Evolutionary conservation across 2,888 invertebrate species (phyloP).

Genomic region (Epinotia bilunana): DNA sequence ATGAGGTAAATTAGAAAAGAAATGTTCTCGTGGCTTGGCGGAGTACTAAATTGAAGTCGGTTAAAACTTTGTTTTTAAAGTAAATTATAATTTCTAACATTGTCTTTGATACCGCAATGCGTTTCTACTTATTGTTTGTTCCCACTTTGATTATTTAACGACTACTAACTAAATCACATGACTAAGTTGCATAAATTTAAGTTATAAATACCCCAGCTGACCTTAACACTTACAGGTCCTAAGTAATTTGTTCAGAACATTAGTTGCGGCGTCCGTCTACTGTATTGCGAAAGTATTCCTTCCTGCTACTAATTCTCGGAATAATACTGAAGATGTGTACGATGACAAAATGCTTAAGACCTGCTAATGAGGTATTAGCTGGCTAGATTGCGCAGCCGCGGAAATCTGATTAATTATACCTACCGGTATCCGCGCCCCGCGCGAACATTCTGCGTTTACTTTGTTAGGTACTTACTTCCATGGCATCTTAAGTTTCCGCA

Average conservation of each 20-base stretch:
- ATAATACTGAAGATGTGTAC: neutral
- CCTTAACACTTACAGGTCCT: neutral
- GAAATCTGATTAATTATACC: slow-evolving; percentile 5
- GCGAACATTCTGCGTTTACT: slow-evolving; percentile 2
- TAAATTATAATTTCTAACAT: no score
- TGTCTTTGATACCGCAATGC: no score
- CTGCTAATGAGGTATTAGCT: slow-evolving; percentile 7
- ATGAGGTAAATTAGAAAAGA: no score
- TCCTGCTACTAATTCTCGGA: slow-evolving; percentile 9
- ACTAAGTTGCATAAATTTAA: neutral
- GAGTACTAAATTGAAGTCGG: no score
- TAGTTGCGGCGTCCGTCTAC: neutral
- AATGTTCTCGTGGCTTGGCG: no score
- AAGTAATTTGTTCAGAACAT: neutral
- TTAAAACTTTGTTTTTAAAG: no score
- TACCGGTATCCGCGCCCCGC: neutral
- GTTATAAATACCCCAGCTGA: neutral
- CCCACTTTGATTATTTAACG: no score
- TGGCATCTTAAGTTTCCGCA: slow-evolving; percentile 14
- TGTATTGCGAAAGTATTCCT: slow-evolving; percentile 3
- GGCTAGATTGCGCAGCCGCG: slow-evolving; percentile 1
- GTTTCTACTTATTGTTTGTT: no score
- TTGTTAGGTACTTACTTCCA: neutral
- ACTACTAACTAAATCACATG: no score
- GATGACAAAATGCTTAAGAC: slow-evolving; percentile 1